A percentile compares a stretch with the other conserved stretches of the same genome.
Conservation (phyloP, 2,113 vertebrate species). For the Oenanthe oenanthe region DNA sequence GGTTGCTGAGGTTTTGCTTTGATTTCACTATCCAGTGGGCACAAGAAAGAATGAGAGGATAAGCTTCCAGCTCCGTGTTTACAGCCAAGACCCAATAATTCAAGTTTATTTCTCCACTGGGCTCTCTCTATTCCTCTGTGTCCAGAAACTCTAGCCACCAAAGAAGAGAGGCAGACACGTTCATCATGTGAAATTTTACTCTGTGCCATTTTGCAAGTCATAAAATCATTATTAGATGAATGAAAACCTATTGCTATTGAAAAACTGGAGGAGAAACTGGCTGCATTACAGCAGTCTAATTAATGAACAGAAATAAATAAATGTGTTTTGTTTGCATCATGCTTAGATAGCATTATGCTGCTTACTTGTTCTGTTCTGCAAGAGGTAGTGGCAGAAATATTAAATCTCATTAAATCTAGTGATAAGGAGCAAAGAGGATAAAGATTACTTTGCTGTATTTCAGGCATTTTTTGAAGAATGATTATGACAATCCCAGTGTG, state of each 20-base stretch:
- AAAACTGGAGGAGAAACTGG: slow-evolving; percentile 29
- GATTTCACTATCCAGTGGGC: not conserved
- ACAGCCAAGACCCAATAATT: not conserved
- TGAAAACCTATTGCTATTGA: slow-evolving; percentile 30
- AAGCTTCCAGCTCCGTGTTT: not conserved
- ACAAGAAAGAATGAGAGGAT: not conserved
- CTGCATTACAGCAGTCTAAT: slow-evolving; percentile 41
- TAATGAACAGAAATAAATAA: slow-evolving; percentile 60
- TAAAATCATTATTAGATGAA: slow-evolving; percentile 50
- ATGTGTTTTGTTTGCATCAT: not conserved
- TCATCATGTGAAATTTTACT: slow-evolving; percentile 16
- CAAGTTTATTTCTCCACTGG: slow-evolving; percentile 19
- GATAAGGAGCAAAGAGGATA: not conserved
- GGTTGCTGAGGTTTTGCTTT: not conserved
- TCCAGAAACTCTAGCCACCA: slow-evolving; percentile 33
- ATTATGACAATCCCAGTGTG: not conserved
- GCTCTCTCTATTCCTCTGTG: not conserved
- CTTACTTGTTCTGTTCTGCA: slow-evolving; percentile 24
- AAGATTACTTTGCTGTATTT: not conserved
- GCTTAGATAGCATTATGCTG: slow-evolving; percentile 8
- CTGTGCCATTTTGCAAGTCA: slow-evolving; percentile 13
- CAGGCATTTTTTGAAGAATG: not conserved
- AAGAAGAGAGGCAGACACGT: not conserved
- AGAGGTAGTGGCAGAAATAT: not conserved
- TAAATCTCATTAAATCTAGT: not conserved